These are phyloP conservation scores for Merodon equestris DNA, from an alignment of 2,888 invertebrate species.

Conservation along the genomic window DNA sequence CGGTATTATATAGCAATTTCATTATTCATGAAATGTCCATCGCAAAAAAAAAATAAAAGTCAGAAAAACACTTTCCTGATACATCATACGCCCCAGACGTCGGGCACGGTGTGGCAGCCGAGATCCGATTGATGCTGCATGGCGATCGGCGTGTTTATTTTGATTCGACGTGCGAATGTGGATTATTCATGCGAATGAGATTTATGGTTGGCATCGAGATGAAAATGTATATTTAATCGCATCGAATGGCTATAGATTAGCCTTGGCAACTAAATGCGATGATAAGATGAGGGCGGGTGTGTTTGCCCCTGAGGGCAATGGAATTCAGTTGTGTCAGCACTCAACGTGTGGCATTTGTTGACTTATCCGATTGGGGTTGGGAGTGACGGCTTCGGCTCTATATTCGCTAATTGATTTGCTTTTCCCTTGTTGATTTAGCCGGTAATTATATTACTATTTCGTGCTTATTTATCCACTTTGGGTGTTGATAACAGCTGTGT, in stretches of 20 bases:
- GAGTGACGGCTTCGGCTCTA: too few relatives aligned
- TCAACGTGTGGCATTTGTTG: too few relatives aligned
- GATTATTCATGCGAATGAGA: conserved; percentile 26
- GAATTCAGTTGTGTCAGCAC: too few relatives aligned
- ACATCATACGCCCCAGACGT: conserved; percentile 8
- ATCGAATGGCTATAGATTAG: conserved; percentile 3
- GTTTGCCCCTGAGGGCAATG: too few relatives aligned
- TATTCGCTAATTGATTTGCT: too few relatives aligned
- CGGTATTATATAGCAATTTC: too few relatives aligned
- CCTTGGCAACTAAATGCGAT: conserved; percentile 17
- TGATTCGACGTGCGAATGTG: conserved; percentile 27
- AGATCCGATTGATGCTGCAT: background rate
- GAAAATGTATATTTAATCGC: conserved; percentile 22
- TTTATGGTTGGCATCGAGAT: conserved; percentile 47
- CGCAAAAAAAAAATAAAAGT: background rate
- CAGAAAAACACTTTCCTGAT: conserved; percentile 35
- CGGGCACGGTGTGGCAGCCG: conserved; percentile 10
- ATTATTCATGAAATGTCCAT: background rate
- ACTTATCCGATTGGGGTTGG: too few relatives aligned
- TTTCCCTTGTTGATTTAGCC: too few relatives aligned
- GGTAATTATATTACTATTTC: too few relatives aligned
- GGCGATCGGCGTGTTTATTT: conserved; percentile 21
- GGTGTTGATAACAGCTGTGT: too few relatives aligned
- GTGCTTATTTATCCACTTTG: too few relatives aligned
- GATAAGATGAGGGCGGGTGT: conserved; percentile 8